A percentile compares a stretch with the other conserved stretches of the same genome.
Conservation (phyloP, 2,113 vertebrate genomes). For the Brachypodius melanocephalos region DNA sequence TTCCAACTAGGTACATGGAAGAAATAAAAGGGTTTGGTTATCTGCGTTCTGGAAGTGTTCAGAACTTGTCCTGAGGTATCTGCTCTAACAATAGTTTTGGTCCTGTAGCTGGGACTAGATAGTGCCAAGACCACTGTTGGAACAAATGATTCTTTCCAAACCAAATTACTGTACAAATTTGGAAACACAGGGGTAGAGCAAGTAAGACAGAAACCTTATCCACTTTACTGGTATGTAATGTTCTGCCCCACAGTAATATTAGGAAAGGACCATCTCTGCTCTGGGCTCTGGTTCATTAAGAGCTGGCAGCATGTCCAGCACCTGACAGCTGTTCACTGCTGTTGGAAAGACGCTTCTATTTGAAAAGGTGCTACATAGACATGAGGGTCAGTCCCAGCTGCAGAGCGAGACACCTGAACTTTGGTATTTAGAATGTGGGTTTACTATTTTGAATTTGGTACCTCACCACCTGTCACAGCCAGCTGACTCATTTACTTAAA, state of each 20-base stretch:
- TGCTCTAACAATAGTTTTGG: neutral
- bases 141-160: neutral
- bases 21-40: neutral
- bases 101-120: neutral
- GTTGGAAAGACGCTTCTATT: neutral
- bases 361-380: neutral
- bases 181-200: neutral
- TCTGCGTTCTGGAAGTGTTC: neutral
- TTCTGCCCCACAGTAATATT: neutral
- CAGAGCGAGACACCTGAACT: neutral
- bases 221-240: accelerated
- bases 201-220: neutral
- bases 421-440: accelerated
- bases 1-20: neutral
- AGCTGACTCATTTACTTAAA: neutral
- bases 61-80: neutral
- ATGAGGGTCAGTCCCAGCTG: neutral
- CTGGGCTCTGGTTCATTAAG: neutral
- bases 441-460: neutral
- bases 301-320: neutral
- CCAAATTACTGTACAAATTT: neutral
- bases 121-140: neutral
- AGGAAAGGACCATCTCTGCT: neutral
- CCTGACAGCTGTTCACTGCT: neutral
- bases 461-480: neutral